Evolutionary conservation across 2,113 vertebrate species (phyloP).

Genomic region (Rhegmatorhina hoffmannsi): DNA sequence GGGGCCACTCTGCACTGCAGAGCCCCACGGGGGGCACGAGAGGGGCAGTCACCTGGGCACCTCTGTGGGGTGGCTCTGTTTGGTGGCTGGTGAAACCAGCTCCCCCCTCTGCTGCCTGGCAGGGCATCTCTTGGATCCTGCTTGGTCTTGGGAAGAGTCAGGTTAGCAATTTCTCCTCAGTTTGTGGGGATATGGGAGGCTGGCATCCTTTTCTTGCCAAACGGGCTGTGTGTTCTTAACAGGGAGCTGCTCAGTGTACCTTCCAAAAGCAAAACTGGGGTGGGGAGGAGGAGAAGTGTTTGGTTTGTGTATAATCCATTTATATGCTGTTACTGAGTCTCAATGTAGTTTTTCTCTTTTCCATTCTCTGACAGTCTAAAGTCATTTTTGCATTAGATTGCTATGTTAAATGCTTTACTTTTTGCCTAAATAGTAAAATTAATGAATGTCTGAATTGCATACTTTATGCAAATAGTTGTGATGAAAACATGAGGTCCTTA

Average conservation of each 20-base stretch:
- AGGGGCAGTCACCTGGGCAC: too few species aligned
- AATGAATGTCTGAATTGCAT: background rate
- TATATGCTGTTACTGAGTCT: background rate
- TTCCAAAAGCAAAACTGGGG: background rate
- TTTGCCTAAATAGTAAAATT: background rate
- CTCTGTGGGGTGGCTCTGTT: fast-evolving
- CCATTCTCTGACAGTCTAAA: background rate
- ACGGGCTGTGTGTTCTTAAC: background rate
- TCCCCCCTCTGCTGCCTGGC: background rate
- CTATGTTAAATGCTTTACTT: background rate
- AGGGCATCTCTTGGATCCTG: background rate
- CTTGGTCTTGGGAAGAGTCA: background rate
- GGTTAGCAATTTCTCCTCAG: background rate
- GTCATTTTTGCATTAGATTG: background rate
- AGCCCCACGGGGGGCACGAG: too few species aligned
- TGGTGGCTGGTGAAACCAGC: background rate
- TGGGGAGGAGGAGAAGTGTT: background rate
- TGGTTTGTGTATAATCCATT: background rate
- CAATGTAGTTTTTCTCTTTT: background rate
- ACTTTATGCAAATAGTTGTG: background rate
- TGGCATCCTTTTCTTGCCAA: background rate
- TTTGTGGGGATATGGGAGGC: background rate
- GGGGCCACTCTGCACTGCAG: background rate
- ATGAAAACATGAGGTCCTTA: background rate
- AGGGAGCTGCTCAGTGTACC: background rate